Evolutionary conservation across 2,113 vertebrate genomes (phyloP).

Genomic region (Scophthalmus maximus): DNA sequence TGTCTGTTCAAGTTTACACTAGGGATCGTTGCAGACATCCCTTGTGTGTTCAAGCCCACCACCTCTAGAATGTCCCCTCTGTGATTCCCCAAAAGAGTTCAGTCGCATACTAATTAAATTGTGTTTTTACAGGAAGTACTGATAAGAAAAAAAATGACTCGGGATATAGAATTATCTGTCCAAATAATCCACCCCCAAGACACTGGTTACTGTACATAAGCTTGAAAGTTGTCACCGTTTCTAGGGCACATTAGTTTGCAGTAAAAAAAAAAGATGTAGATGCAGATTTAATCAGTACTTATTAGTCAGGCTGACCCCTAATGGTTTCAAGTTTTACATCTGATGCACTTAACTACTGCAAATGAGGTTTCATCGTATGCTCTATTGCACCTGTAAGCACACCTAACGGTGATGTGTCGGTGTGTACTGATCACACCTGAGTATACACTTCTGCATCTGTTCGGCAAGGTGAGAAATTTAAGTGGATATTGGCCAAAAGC

Average conservation of each 20-base stretch:
- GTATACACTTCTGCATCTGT: too few species aligned
- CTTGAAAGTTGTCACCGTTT: not conserved
- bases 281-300: too few species aligned
- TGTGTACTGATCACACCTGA: too few species aligned
- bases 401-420: too few species aligned
- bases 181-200: slow-evolving; percentile 29
- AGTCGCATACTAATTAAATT: slow-evolving; percentile 24
- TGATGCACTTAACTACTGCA: too few species aligned
- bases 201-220: not conserved
- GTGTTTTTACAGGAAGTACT: slow-evolving; percentile 19
- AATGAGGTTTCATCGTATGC: too few species aligned
- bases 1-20: slow-evolving; percentile 33
- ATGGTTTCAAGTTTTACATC: too few species aligned
- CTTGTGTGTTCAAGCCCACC: slow-evolving; percentile 27
- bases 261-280: not conserved
- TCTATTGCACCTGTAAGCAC: too few species aligned
- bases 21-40: slow-evolving; percentile 38
- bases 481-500: too few species aligned
- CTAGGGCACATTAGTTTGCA: not conserved
- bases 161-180: slow-evolving; percentile 35
- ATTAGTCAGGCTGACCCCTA: too few species aligned
- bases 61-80: slow-evolving; percentile 2
- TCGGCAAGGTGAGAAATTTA: too few species aligned
- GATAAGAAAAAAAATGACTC: slow-evolving; percentile 1
- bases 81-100: slow-evolving; percentile 25